Evolutionary conservation across 2,113 vertebrate genomes (phyloP).

Genomic region (Thermophis baileyi): DNA sequence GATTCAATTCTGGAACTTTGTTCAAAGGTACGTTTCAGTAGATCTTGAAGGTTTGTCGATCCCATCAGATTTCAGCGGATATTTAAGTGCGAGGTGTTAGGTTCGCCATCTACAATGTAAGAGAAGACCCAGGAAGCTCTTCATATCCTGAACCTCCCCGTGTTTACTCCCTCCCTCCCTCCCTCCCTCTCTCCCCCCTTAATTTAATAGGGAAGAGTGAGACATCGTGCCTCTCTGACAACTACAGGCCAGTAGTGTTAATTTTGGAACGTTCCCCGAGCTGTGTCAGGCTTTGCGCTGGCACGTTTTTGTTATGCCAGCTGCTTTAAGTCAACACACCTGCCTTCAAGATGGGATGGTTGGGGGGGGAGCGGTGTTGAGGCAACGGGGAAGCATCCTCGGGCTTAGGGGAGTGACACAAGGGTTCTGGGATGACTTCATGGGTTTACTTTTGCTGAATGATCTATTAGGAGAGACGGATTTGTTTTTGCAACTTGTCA

Average conservation of each 20-base stretch:
- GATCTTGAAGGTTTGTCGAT: too few species aligned
- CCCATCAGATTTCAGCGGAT: too few species aligned
- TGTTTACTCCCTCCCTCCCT: too few species aligned
- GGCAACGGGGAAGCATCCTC: slow-evolving; percentile 56
- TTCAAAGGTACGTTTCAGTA: too few species aligned
- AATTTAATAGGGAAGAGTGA: slow-evolving; percentile 8
- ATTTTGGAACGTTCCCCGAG: slow-evolving; percentile 47
- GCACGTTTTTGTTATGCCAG: slow-evolving; percentile 62
- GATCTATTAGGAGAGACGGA: neutral
- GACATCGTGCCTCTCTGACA: slow-evolving; percentile 26
- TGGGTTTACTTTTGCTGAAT: slow-evolving; percentile 40
- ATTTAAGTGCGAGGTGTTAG: too few species aligned
- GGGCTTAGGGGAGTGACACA: slow-evolving; percentile 50
- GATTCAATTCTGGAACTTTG: too few species aligned
- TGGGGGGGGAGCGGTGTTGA: neutral
- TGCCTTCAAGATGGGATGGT: slow-evolving; percentile 25
- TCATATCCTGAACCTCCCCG: too few species aligned
- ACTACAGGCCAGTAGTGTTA: slow-evolving; percentile 37
- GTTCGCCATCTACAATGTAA: too few species aligned
- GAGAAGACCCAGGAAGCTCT: too few species aligned
- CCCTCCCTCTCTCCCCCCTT: neutral
- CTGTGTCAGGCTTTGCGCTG: slow-evolving; percentile 38
- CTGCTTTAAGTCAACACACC: slow-evolving; percentile 63
- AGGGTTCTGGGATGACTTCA: slow-evolving; percentile 53
- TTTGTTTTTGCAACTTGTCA: slow-evolving; percentile 58